Evolutionary conservation across 2,888 invertebrate genomes (phyloP), one percentile per base, ranked within the genome.

Genomic region (Pemphredon lugubris): DNA sequence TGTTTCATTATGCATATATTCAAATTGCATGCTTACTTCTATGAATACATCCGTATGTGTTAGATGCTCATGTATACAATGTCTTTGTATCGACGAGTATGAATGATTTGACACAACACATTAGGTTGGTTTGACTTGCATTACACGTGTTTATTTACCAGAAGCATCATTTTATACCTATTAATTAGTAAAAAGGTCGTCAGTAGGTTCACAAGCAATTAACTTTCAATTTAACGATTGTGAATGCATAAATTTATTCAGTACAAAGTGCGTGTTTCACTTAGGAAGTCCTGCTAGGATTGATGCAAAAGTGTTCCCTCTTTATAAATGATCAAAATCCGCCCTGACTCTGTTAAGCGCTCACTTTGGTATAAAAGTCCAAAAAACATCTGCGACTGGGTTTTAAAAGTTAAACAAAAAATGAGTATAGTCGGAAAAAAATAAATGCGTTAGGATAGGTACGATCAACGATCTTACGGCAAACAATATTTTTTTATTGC

Each of bases 161-260:
- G 83, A 88, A 88, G 85, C 87, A 82, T 87, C 77, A 77, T 80
- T 79, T 82, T 84, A 84, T 81, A 81, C 77, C 73, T 82, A 79
- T 75, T 83, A 83, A 84, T 85, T 82, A 86, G 83, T 88, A 87
- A 88, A 89, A 89, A 89, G 84, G 82, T 87, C 75, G 78, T 85
- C 82, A 63, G 71, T 79, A 81, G 82, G 73, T 80, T 86, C 81
- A 82, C 79, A 85, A 87, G 84, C 83, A 84, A 84, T 80, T 77
- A 80, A 83, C 75, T 84, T 82, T 84, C 79, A 81, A 78, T 84
- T 82, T 82, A 79, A 82, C 74, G 72, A 77, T 75, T 54, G 74
- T 75, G 79, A 81, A 77, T 73, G 69, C 71, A 69, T 74, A 77
- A 71, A 72, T 79, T 81, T 70, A 79, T 73, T 77, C 69, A 66